phyloP scores from a whole-genome alignment of 2,888 invertebrate genomes.

The Merodon equestris region DNA sequence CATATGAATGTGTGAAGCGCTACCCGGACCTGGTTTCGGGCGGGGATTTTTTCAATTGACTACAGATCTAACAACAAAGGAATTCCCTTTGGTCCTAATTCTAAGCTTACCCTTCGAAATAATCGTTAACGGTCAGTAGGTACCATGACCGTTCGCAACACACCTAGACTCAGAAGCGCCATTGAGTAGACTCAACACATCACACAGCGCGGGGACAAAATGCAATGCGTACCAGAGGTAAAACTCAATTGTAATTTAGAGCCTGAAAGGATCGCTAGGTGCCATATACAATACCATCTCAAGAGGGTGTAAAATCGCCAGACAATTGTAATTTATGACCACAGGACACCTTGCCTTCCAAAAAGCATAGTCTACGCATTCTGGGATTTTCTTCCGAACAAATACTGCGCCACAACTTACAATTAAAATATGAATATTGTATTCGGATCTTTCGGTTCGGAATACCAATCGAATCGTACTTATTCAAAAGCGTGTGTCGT shows the following conservation, averaged over 20 bases:
- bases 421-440: constrained; percentile 20
- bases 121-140: not conserved
- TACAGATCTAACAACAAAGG: constrained; percentile 55
- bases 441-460: constrained; percentile 36
- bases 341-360: constrained; percentile 50
- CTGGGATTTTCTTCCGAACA: too few relatives aligned
- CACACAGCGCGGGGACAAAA: too few relatives aligned
- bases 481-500: constrained; percentile 38
- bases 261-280: constrained; percentile 53
- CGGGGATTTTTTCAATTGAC: constrained; percentile 52
- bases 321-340: constrained; percentile 62
- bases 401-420: not conserved
- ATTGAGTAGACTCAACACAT: constrained; percentile 38
- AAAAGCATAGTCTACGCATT: not conserved
- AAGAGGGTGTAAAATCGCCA: constrained; percentile 61
- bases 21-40: constrained; percentile 21
- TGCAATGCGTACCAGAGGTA: constrained; percentile 24
- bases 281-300: constrained; percentile 60
- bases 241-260: constrained; percentile 49
- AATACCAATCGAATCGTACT: constrained; percentile 42
- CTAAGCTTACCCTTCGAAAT: constrained; percentile 21
- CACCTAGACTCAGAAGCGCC: constrained; percentile 62
- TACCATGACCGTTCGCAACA: constrained; percentile 8
- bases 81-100: constrained; percentile 42
- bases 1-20: constrained; percentile 23